phyloP scores from a whole-genome alignment of 92 coral and sea anemone genomes.

The Heteractis magnifica region DNA sequence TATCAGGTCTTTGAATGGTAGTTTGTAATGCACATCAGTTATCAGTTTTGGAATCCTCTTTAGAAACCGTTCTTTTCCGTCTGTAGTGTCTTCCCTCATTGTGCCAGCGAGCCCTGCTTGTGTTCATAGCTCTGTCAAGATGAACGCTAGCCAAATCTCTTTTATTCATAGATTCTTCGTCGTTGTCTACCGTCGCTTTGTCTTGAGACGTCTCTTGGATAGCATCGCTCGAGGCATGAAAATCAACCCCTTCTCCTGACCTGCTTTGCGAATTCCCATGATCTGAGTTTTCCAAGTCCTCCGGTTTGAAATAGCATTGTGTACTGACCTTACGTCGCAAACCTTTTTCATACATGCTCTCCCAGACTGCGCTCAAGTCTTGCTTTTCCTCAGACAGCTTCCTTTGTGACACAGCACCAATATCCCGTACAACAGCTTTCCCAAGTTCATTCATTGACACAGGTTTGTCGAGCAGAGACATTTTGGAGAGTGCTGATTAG shows the following conservation, averaged over 20 bases:
- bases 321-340: conserved; percentile 70
- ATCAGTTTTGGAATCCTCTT: conserved; percentile 1
- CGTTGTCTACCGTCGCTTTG: background rate
- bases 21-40: background rate
- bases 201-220: conserved; percentile 15
- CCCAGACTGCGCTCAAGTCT: conserved; percentile 78
- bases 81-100: conserved; percentile 74
- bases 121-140: conserved; percentile 78
- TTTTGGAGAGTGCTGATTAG: conserved; percentile 19
- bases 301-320: conserved; percentile 55
- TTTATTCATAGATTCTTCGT: background rate
- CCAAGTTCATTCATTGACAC: conserved; percentile 70
- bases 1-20: background rate
- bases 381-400: conserved; percentile 53
- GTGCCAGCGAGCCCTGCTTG: conserved; percentile 49
- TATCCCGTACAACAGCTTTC: conserved; percentile 50
- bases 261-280: background rate
- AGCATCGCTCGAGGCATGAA: background rate
- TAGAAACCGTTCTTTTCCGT: conserved; percentile 40
- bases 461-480: conserved; percentile 64
- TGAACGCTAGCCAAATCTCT: conserved; percentile 81
- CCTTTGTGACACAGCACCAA: conserved; percentile 65
- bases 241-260: conserved; percentile 2
- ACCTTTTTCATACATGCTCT: conserved; percentile 87
- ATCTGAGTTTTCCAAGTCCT: conserved; percentile 25